Evolutionary conservation across 2,888 invertebrate species (phyloP), one percentile per base, ranked within the genome.

Genomic region (Acronicta leporina): DNA sequence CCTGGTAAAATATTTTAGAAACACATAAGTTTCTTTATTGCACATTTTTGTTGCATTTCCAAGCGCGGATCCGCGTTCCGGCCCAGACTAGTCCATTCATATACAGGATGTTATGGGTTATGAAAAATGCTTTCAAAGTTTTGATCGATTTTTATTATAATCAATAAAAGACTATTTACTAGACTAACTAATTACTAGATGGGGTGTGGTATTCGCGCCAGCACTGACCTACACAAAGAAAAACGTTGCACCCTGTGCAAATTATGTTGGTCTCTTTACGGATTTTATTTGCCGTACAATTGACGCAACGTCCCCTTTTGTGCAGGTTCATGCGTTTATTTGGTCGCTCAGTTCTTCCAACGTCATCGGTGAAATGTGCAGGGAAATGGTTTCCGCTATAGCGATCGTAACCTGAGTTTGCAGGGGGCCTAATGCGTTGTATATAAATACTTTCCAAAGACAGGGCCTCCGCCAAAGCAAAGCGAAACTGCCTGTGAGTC

Each of bases 1-100:
- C 40, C 16, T 55, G 38, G 20, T 55, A 42, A 55, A 55, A 55
- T 25, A 55, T 47, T 55, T 47, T 48, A 48, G 56, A 49, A 56
- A 48, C 33, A 56, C 42, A 48, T 40, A 20, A 16, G 42, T 33
- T 55, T 48, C 35, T 47, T 47, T 54, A 45, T 47, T 47, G 54
- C 40, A n/a, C 47, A 56, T 35, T 43, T 43, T 35, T 56, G 30
- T 49, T 49, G 14, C 42, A 56, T 56, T 56, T 56, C 47, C 56
- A 33, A 48, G 35, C 58, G 52, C 25, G 58, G 46, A 59, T 59
- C 58, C 58, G 51, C 58, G 58, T 58, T 51, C 45, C 50, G 50
- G 50, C 57, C 8, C 30, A 30, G 30, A 30, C 30, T 30, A 30
- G 30, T 30, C 30, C 30, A 30, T 30, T 30, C 30, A 30, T 30